These are phyloP conservation scores for Chrysotoxum bicinctum DNA, from an alignment of 2,888 invertebrate genomes.

Conservation along the genomic window DNA sequence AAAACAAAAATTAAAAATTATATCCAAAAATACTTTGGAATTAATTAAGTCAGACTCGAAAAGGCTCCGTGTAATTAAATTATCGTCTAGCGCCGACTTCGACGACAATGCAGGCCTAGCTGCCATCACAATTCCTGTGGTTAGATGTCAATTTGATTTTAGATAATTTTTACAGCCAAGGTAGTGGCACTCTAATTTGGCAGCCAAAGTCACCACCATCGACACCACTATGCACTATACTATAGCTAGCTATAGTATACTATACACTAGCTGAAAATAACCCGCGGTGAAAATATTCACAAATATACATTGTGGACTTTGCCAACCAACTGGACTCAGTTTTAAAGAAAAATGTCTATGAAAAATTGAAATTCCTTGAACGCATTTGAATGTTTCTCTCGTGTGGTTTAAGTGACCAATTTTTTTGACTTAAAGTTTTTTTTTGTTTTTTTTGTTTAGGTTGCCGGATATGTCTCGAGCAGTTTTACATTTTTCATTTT, in stretches of 20 bases:
- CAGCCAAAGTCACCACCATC: slow-evolving; percentile 27
- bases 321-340: not conserved
- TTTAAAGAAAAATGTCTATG: not conserved
- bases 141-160: slow-evolving; percentile 68
- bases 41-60: slow-evolving; percentile 62
- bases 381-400: slow-evolving; percentile 20
- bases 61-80: slow-evolving; percentile 48
- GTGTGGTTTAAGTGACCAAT: slow-evolving; percentile 33
- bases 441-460: not conserved
- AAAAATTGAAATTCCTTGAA: slow-evolving; percentile 51
- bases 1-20: not conserved
- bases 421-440: not conserved
- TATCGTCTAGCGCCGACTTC: slow-evolving; percentile 57
- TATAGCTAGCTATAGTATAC: not conserved
- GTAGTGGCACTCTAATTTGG: slow-evolving; percentile 26
- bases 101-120: slow-evolving; percentile 42
- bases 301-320: not conserved
- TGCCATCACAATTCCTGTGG: slow-evolving; percentile 70
- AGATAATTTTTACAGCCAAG: slow-evolving; percentile 42
- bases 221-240: not conserved
- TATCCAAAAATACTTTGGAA: slow-evolving; percentile 49
- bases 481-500: not conserved
- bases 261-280: slow-evolving; percentile 8
- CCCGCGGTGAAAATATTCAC: slow-evolving; percentile 42
- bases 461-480: slow-evolving; percentile 36